phyloP scores from a whole-genome alignment of 2,888 invertebrate genomes.

The Apoda limacodes region DNA sequence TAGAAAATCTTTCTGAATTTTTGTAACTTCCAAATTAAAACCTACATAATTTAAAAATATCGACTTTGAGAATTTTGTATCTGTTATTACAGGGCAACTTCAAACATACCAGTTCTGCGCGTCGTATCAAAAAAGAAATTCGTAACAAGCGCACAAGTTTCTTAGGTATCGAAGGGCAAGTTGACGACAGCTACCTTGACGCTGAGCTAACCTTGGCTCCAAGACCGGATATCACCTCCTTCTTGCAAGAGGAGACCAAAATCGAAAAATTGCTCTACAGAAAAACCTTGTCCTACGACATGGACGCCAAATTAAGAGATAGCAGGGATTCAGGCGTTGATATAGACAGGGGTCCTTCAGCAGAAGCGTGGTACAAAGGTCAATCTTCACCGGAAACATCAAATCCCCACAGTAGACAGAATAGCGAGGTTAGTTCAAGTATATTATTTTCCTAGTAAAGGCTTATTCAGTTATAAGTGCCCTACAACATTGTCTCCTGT shows the following conservation, averaged over 20 bases:
- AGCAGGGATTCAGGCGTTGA: conserved; percentile 86
- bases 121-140: conserved; percentile 87
- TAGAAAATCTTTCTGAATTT: too few relatives aligned
- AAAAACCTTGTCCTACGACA: conserved; percentile 77
- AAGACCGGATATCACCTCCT: conserved; percentile 83
- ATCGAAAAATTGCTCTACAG: conserved; percentile 82
- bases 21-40: too few relatives aligned
- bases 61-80: too few relatives aligned
- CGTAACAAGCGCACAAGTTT: conserved; percentile 87
- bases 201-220: conserved; percentile 76
- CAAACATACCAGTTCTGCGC: conserved; percentile 83
- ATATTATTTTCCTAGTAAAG: too few relatives aligned
- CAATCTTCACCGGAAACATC: conserved; percentile 63
- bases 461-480: too few relatives aligned
- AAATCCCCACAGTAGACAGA: conserved; percentile 81
- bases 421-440: conserved; percentile 74
- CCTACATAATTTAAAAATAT: too few relatives aligned
- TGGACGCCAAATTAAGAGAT: conserved; percentile 73
- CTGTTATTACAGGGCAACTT: conserved; percentile 70
- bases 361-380: conserved; percentile 70
- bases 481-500: too few relatives aligned
- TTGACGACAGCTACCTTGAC: conserved; percentile 76
- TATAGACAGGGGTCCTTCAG: conserved; percentile 70
- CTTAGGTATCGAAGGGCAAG: conserved; percentile 83
- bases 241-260: conserved; percentile 83